Evolutionary conservation across 2,888 invertebrate genomes (phyloP), one percentile per base, ranked within the genome.

Genomic region (Ametastegia equiseti): DNA sequence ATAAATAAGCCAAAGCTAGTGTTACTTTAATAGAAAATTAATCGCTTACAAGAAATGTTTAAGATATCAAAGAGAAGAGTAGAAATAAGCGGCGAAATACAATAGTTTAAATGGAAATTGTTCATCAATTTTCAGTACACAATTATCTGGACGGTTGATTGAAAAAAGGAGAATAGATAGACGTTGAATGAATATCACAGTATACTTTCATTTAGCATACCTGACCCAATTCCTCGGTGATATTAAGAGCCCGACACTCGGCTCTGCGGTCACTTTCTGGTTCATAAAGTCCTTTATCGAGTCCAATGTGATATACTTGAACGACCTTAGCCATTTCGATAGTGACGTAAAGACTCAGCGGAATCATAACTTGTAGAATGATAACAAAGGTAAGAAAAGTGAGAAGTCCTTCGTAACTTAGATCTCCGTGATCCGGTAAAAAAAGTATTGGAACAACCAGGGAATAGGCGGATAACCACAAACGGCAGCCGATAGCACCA

Each of bases 221-320:
- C 93, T 99, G 99, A 1, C 99, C 99, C 86, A 99, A 94, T 92
- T 99, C 99, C 92, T 99, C 99, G 0, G 98, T 98, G 84, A 99
- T 98, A 91, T 99, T 99, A 89, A 98, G 94, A 60, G 98, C 98
- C 57, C 98, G 95, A 91, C 98, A 99, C 92, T 98, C 96, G 80
- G 97, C 95, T 85, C 95, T 93, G 87, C 96, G 97, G 91, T 98
- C 96, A 47, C 96, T 96, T 81, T 95, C 94, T 27, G 95, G 94
- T 91, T 99, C 97, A 92, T 96, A 98, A 90, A 99, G 94, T 86
- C 97, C 96, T 15, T 95, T 93, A 92, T 99, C 98, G 88, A 97
- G 95, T 88, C 97, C 97, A 88, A 99, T 98, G 92, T 98, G 98
- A 92, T 96, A 98, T 73, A 98, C 97, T 93, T 99, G 99, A 82